phyloP scores from a whole-genome alignment of 2,113 vertebrate species.

The Elgaria multicarinata region DNA sequence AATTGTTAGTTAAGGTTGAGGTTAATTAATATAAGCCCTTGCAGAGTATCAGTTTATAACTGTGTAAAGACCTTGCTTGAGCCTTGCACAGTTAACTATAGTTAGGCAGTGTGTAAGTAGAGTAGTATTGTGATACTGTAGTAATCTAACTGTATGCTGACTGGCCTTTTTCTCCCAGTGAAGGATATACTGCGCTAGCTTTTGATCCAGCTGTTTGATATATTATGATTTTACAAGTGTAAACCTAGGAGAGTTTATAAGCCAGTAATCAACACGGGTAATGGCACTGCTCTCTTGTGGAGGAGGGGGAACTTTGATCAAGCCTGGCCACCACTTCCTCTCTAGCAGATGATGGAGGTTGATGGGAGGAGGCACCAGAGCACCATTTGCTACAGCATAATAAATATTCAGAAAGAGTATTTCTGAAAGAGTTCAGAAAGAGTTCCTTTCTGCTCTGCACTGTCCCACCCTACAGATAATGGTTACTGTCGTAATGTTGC shows the following conservation, averaged over 20 bases:
- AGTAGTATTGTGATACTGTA: too few species aligned
- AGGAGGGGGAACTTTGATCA: background rate
- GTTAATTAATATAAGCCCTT: slow-evolving; percentile 12
- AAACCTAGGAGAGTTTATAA: background rate
- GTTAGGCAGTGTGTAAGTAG: background rate
- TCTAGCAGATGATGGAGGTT: background rate
- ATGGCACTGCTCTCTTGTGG: background rate
- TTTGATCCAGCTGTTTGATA: background rate
- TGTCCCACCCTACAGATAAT: background rate
- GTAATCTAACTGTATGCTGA: background rate
- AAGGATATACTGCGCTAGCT: background rate
- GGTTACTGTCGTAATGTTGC: background rate
- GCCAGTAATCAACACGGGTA: background rate
- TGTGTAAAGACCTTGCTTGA: background rate
- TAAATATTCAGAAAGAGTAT: background rate
- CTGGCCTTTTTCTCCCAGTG: background rate
- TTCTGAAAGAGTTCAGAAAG: background rate
- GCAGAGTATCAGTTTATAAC: background rate
- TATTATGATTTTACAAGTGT: background rate
- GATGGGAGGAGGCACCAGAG: background rate
- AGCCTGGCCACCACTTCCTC: background rate
- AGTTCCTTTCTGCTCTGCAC: background rate
- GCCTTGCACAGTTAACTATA: background rate
- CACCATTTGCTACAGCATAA: background rate
- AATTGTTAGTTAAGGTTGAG: slow-evolving; percentile 4